Percentiles rank a stretch among this genome's conserved stretches.
Conservation (phyloP, 2,113 vertebrate species). For the Paedocypris sp. region DNA sequence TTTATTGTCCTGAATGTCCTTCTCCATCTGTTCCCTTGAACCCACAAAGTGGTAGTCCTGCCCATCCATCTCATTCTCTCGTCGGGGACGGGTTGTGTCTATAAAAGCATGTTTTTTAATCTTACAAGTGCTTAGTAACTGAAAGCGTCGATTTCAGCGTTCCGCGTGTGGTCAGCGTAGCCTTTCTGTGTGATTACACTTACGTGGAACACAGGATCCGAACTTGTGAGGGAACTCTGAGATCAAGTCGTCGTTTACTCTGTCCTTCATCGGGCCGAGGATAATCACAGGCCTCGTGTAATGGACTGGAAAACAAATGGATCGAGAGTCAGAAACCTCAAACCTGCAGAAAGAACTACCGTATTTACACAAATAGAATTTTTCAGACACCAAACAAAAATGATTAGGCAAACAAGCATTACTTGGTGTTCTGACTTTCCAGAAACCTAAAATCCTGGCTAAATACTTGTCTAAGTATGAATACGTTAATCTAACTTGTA, state of each 20-base stretch:
- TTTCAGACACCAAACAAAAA: too few species aligned
- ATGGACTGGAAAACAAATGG: constrained; percentile 66
- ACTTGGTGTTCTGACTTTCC: too few species aligned
- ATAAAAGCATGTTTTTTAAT: constrained; percentile 1
- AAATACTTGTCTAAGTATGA: too few species aligned
- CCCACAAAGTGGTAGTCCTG: constrained; percentile 95
- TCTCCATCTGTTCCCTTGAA: constrained; percentile 96
- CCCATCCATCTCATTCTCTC: constrained; percentile 90
- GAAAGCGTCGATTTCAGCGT: not conserved
- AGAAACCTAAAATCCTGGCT: too few species aligned
- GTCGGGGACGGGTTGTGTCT: constrained; percentile 90
- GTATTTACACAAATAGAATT: too few species aligned
- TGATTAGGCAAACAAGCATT: too few species aligned
- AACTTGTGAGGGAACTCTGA: constrained; percentile 98
- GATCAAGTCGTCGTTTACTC: constrained; percentile 95
- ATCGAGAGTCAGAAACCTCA: not conserved
- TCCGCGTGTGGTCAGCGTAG: not conserved
- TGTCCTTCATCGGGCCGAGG: constrained; percentile 92
- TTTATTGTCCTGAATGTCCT: constrained; percentile 97
- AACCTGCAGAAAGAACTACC: not conserved
- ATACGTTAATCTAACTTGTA: too few species aligned
- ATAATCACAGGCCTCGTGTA: constrained; percentile 95
- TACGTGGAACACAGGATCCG: constrained; percentile 96
- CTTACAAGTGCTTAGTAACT: too few species aligned
- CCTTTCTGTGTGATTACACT: constrained; percentile 49